Evolutionary conservation across 64 coral and sea anemone genomes (phyloP), one percentile per base, ranked within the genome.

Genomic region (Actinia equina): DNA sequence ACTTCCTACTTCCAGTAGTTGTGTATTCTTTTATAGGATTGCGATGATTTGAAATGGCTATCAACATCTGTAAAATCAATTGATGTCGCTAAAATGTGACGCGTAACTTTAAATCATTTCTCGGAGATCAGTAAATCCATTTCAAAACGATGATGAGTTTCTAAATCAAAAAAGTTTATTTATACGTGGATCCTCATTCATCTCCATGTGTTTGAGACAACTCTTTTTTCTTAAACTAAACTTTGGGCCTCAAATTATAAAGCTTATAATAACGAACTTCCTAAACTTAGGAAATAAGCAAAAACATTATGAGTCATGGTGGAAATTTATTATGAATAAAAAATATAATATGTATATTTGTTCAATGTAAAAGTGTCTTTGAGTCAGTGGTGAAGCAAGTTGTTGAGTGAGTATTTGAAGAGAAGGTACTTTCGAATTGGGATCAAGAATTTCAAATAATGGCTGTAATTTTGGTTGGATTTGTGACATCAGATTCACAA

Each of bases 31-130:
- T 74, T 74, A 41, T 74, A 74, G 69, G 27, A 74, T 37, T 74
- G 69, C 26, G 69, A 30, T 30, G 25, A 8, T 74, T 74, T 74
- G 26, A 74, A 74, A 74, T 74, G 69, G 20, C 13, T 12, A 74
- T 74, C 69, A 74, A 74, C 69, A 74, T 74, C 69, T 74, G 69
- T 74, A 74, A 74, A 74, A 74, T 74, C 69, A 14, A 74, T 74
- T 74, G 27, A 74, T 74, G 41, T 74, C 69, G 1, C 16, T 15
- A n/a, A 14, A 41, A 74, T 74, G 12, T 74, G 69, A 37, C 69
- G 69, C 69, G 26, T 74, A 74, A 74, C 25, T 74, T 74, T 42
- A 74, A 26, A 74, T 74, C 69, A 27, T 74, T 30, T 12, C 25
- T 74, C 13, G 14, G 26, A 74, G 69, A 74, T 74, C 69, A 74